Percentiles rank a stretch among this genome's conserved stretches.
These are phyloP conservation scores for Chaetops frenatus DNA, from an alignment of 2,113 vertebrate species.

Conservation along the genomic window DNA sequence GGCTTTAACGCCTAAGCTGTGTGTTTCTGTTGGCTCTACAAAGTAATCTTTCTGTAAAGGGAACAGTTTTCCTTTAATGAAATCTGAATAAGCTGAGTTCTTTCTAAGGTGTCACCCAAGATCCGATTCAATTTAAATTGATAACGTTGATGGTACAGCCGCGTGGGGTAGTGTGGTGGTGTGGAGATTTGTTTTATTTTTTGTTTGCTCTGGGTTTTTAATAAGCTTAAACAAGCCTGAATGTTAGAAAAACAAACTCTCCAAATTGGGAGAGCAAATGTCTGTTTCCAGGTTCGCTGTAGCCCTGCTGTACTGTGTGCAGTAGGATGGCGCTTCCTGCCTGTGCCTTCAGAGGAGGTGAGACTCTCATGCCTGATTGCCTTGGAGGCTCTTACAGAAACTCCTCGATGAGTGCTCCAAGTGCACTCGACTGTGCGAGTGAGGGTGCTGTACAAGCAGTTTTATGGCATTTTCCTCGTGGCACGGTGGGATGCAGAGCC, in stretches of 20 bases:
- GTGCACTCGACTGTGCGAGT: accelerated
- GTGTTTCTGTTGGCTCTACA: not conserved
- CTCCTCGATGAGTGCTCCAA: no score
- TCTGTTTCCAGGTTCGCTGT: not conserved
- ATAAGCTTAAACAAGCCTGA: not conserved
- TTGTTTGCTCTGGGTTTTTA: not conserved
- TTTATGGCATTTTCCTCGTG: accelerated
- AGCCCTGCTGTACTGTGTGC: not conserved
- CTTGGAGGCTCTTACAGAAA: not conserved
- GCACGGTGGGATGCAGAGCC: not conserved
- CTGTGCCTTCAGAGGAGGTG: not conserved
- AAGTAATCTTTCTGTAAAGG: not conserved
- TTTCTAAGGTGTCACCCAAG: not conserved
- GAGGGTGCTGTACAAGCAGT: not conserved
- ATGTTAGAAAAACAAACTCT: not conserved
- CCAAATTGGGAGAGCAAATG: not conserved
- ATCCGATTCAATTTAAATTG: not conserved
- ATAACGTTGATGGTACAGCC: not conserved
- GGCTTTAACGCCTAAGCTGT: not conserved
- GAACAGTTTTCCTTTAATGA: not conserved
- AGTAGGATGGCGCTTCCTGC: not conserved
- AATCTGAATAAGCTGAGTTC: not conserved
- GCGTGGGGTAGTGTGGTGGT: not conserved
- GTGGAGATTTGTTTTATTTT: not conserved
- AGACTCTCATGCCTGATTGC: accelerated